A percentile compares a stretch with the other conserved stretches of the same genome.
phyloP scores from a whole-genome alignment of 2,113 vertebrate genomes.

The Circaetus gallicus region DNA sequence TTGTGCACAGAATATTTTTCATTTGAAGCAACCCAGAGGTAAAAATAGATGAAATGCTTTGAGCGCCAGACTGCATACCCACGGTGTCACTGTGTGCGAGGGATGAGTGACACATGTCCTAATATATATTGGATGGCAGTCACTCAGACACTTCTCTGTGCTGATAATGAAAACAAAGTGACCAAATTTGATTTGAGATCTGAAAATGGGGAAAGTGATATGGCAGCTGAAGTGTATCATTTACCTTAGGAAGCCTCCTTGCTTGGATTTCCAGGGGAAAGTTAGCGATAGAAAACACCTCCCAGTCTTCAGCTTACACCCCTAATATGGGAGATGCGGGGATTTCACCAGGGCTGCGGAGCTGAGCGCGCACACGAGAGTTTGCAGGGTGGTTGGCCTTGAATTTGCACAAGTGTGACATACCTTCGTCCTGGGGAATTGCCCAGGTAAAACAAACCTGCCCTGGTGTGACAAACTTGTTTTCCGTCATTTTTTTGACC shows the following conservation, averaged over 20 bases:
- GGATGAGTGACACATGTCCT: not conserved
- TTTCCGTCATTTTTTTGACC: rapidly evolving
- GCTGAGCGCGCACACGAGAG: rapidly evolving
- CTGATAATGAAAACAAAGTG: not conserved
- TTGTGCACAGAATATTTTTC: not conserved
- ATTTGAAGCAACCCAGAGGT: not conserved
- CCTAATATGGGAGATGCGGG: rapidly evolving
- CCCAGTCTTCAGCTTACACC: not conserved
- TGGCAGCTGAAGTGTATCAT: not conserved
- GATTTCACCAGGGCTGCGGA: not conserved
- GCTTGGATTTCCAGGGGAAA: not conserved
- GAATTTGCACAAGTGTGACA: not conserved
- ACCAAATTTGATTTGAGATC: not conserved
- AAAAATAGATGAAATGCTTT: not conserved
- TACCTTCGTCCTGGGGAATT: not conserved
- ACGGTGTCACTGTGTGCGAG: not conserved
- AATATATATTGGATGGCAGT: not conserved
- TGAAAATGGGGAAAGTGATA: not conserved
- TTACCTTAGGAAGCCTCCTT: not conserved
- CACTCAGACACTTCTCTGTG: not conserved
- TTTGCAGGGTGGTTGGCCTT: not conserved
- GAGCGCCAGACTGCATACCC: not conserved
- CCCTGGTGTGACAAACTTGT: no score
- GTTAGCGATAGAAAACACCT: not conserved
- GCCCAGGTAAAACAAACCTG: not conserved